These are phyloP conservation scores for Caenorhabditis tropicalis DNA, from an alignment of 1,140 invertebrate species.

Conservation along the genomic window DNA sequence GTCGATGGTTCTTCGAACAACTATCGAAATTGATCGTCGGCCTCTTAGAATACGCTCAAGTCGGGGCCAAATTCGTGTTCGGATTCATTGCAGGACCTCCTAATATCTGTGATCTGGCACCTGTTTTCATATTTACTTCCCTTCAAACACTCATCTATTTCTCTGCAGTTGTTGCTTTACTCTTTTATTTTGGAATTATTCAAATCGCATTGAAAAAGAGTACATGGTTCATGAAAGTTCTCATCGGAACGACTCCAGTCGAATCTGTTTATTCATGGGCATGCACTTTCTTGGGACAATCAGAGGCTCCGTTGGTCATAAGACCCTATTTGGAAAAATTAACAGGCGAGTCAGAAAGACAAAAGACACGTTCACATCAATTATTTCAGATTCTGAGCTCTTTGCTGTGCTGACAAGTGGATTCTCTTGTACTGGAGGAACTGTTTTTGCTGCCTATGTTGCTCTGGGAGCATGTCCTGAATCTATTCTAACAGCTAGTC, in stretches of 20 bases:
- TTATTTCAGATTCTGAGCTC: constrained; percentile 79
- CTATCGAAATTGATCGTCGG: constrained; percentile 74
- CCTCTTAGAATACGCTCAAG: constrained; percentile 82
- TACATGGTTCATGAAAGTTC: constrained; percentile 76
- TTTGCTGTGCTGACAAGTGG: constrained; percentile 91
- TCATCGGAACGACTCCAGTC: constrained; percentile 86
- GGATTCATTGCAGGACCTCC: constrained; percentile 75
- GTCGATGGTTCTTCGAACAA: constrained; percentile 79
- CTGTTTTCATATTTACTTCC: constrained; percentile 76
- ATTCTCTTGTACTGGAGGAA: constrained; percentile 92
- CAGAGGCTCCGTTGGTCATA: constrained; percentile 87
- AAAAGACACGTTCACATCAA: background rate
- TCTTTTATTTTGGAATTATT: constrained; percentile 87
- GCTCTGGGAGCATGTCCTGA: constrained; percentile 84
- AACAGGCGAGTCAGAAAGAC: constrained; percentile 74
- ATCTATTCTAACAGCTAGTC: constrained; percentile 24
- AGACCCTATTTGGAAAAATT: constrained; percentile 82
- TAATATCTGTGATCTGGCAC: constrained; percentile 79
- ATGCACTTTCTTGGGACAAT: constrained; percentile 89
- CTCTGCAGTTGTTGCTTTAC: constrained; percentile 78
- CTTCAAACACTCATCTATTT: constrained; percentile 72
- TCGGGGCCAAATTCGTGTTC: constrained; percentile 86
- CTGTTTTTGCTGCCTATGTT: constrained; percentile 89
- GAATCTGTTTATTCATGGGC: constrained; percentile 89
- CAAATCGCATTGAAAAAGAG: constrained; percentile 84